phyloP scores from a whole-genome alignment of 2,797 vertebrate species.

The Orestias chungarensis region DNA sequence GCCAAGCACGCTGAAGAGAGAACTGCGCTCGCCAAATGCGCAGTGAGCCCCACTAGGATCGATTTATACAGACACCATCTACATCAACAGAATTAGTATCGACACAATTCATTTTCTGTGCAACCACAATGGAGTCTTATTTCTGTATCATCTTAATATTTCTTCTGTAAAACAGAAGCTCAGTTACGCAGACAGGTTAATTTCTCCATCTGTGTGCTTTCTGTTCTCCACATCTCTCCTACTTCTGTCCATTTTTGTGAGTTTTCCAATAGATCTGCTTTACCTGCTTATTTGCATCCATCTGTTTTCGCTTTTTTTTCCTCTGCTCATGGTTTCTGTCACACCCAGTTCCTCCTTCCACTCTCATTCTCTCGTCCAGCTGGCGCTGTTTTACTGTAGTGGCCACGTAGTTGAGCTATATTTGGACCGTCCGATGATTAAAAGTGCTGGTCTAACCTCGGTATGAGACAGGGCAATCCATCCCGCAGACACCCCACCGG shows the following conservation, averaged over 20 bases:
- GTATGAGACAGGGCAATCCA: conserved; percentile 84
- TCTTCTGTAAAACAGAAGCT: conserved; percentile 58
- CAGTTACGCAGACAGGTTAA: conserved; percentile 62
- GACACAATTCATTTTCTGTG: conserved; percentile 76
- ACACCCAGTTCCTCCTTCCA: conserved; percentile 27
- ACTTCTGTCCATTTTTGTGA: conserved; percentile 22
- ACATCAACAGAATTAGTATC: conserved; percentile 81
- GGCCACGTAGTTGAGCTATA: conserved; percentile 74
- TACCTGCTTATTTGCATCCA: conserved; percentile 25
- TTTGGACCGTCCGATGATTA: conserved; percentile 83
- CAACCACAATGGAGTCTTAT: conserved; percentile 71
- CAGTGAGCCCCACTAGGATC: conserved; percentile 65
- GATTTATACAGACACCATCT: conserved; percentile 74
- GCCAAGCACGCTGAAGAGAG: conserved; percentile 68
- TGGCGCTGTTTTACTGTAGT: conserved; percentile 37
- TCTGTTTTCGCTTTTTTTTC: conserved; percentile 9
- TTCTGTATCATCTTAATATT: conserved; percentile 73
- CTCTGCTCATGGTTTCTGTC: conserved; percentile 9
- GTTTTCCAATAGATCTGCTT: conserved; percentile 40
- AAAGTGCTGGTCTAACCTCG: conserved; percentile 83
- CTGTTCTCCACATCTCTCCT: conserved; percentile 31
- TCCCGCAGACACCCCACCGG: conserved; percentile 79
- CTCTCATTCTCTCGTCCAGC: conserved; percentile 51
- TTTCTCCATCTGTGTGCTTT: conserved; percentile 50
- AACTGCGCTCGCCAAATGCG: conserved; percentile 65